These are phyloP conservation scores for Drosophila mayri DNA, from an alignment of 1,140 invertebrate genomes.

Conservation along the genomic window DNA sequence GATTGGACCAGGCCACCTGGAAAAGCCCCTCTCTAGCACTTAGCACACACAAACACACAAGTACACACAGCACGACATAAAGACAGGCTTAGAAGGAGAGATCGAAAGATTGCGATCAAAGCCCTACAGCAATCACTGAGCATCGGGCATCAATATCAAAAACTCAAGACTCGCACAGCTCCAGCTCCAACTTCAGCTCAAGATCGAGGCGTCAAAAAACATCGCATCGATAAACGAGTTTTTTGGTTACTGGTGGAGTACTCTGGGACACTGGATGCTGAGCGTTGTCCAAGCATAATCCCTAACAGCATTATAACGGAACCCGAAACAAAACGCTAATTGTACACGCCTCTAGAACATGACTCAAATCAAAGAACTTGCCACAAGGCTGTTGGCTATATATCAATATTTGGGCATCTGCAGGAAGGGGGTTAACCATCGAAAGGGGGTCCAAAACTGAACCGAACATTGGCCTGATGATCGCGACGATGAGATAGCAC, in stretches of 20 bases:
- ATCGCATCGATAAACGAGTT: slow-evolving; percentile 71
- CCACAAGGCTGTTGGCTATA: slow-evolving; percentile 51
- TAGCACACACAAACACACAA: slow-evolving; percentile 36
- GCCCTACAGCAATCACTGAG: slow-evolving; percentile 43
- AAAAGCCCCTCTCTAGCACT: slow-evolving; percentile 52
- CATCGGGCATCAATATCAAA: slow-evolving; percentile 38
- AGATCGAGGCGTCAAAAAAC: slow-evolving; percentile 46
- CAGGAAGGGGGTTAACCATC: not conserved
- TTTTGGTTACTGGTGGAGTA: slow-evolving; percentile 40
- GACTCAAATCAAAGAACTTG: slow-evolving; percentile 74
- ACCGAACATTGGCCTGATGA: slow-evolving; percentile 31
- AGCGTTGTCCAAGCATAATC: slow-evolving; percentile 58
- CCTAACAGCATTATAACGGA: slow-evolving; percentile 79
- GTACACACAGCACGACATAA: not conserved
- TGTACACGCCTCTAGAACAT: slow-evolving; percentile 81
- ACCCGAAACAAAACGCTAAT: slow-evolving; percentile 77
- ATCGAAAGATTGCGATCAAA: slow-evolving; percentile 43
- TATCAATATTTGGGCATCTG: slow-evolving; percentile 81
- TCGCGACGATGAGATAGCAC: slow-evolving; percentile 78
- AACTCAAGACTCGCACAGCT: slow-evolving; percentile 3
- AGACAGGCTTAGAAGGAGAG: slow-evolving; percentile 37
- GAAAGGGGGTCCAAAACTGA: slow-evolving; percentile 5
- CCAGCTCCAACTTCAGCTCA: not conserved
- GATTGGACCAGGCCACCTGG: slow-evolving; percentile 53
- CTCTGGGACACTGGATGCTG: not conserved